Conservation (phyloP, 2,113 vertebrate genomes). For the Microtus ochrogaster region DNA sequence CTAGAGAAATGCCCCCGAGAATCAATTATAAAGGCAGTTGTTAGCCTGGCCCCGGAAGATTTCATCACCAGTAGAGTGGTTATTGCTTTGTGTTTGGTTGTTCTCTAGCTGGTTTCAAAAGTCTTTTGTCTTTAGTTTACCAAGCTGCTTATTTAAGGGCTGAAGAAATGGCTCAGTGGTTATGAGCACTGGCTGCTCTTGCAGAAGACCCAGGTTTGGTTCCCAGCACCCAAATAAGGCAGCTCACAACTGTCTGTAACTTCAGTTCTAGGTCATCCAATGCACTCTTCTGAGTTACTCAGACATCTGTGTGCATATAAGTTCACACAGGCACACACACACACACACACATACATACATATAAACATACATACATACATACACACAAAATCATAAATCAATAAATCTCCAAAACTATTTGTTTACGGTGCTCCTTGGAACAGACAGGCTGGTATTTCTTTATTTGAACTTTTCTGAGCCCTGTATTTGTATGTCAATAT, state of each 20-base stretch:
- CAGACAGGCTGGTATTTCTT: not conserved
- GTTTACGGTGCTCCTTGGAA: not conserved
- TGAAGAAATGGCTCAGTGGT: not conserved
- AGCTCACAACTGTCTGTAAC: not conserved
- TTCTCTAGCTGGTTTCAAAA: not conserved
- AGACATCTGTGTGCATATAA: not conserved
- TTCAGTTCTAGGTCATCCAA: not conserved
- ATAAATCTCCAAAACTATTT: not conserved
- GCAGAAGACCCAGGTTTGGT: not conserved
- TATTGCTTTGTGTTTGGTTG: not conserved
- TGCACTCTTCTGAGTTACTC: not conserved
- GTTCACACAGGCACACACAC: fast-evolving
- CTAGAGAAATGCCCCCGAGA: not conserved
- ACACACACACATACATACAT: too few relatives aligned
- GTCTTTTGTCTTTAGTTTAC: not conserved
- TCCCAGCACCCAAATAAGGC: not conserved
- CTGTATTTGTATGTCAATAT: not conserved
- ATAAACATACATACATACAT: too few relatives aligned
- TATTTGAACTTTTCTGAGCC: not conserved
- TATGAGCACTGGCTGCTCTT: not conserved
- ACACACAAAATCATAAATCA: not conserved
- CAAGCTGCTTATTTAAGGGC: not conserved
- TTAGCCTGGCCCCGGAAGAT: not conserved
- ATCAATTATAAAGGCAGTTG: not conserved
- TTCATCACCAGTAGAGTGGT: not conserved